These are phyloP conservation scores for Pardosa pseudoannulata DNA, from an alignment of 2,888 invertebrate genomes.

Conservation along the genomic window DNA sequence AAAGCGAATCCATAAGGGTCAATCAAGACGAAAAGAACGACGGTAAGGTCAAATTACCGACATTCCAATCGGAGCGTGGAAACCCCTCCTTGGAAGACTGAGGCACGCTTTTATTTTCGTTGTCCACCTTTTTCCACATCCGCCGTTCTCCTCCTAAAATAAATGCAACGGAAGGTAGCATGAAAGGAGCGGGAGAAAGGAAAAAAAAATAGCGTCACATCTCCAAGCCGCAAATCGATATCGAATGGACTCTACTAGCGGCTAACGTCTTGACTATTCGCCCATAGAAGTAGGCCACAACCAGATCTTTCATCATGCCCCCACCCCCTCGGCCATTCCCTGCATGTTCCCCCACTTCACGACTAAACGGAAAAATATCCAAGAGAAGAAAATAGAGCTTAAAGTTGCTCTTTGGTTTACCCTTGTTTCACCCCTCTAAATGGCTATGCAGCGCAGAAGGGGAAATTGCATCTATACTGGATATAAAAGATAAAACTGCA, in stretches of 20 bases:
- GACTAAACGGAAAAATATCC: too few species aligned
- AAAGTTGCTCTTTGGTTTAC: too few species aligned
- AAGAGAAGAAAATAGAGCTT: too few species aligned
- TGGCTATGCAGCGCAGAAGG: too few species aligned
- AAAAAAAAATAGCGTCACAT: conserved; percentile 49
- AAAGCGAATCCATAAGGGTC: conserved; percentile 20
- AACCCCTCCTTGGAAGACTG: conserved; percentile 4
- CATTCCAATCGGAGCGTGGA: conserved; percentile 7
- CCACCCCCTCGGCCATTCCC: not conserved
- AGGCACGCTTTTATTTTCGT: conserved; percentile 35
- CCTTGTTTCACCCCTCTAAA: too few species aligned
- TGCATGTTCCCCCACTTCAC: too few species aligned
- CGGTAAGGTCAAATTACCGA: conserved; percentile 33
- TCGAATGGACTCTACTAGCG: conserved; percentile 46
- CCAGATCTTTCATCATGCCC: conserved; percentile 28
- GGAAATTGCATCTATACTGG: too few species aligned
- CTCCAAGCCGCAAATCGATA: conserved; percentile 66
- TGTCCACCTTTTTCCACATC: conserved; percentile 24
- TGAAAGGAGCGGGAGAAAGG: too few species aligned
- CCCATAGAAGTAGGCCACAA: conserved; percentile 61
- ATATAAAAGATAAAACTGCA: too few species aligned
- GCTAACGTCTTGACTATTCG: conserved; percentile 60
- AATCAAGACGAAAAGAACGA: conserved; percentile 18
- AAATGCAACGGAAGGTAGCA: conserved; percentile 24
- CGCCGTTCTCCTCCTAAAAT: conserved; percentile 24